Conservation (phyloP, 1,140 invertebrate species). For the Heliconius hermathena region DNA sequence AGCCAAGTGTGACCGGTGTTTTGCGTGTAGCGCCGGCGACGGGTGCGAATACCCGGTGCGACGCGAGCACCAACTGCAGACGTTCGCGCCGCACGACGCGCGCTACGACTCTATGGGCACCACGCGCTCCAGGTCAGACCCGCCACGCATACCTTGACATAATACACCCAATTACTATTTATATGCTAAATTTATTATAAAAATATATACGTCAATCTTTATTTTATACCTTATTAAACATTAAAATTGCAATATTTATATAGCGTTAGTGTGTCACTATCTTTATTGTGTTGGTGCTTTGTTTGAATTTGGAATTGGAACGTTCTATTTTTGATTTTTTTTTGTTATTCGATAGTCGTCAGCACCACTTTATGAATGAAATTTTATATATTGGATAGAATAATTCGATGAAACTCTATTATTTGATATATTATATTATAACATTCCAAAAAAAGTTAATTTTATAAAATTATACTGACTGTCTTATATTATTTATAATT, state of each 20-base stretch:
- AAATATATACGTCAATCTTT: background rate
- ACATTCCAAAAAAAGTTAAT: background rate
- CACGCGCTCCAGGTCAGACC: slow-evolving; percentile 90
- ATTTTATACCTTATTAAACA: background rate
- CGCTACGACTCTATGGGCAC: slow-evolving; percentile 95
- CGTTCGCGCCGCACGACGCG: slow-evolving; percentile 76
- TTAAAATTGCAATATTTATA: background rate
- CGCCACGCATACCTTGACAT: slow-evolving; percentile 69
- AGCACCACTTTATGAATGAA: background rate
- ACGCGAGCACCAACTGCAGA: slow-evolving; percentile 85
- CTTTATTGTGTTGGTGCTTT: background rate
- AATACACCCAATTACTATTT: background rate
- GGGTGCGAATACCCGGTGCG: slow-evolving; percentile 92
- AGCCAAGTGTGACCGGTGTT: slow-evolving; percentile 49
- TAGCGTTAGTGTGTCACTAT: background rate
- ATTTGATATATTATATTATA: background rate
- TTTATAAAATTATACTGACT: background rate
- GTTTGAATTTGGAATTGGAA: background rate
- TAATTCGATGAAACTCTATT: slow-evolving; percentile 5
- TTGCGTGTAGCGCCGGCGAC: slow-evolving; percentile 89
- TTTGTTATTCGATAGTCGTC: background rate
- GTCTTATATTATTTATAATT: background rate
- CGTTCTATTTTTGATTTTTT: background rate
- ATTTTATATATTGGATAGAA: background rate
- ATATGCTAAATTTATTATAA: background rate